A percentile compares a stretch with the other conserved stretches of the same genome.
Conservation (phyloP, 1,140 invertebrate species). For the Ceratina calcarata region DNA sequence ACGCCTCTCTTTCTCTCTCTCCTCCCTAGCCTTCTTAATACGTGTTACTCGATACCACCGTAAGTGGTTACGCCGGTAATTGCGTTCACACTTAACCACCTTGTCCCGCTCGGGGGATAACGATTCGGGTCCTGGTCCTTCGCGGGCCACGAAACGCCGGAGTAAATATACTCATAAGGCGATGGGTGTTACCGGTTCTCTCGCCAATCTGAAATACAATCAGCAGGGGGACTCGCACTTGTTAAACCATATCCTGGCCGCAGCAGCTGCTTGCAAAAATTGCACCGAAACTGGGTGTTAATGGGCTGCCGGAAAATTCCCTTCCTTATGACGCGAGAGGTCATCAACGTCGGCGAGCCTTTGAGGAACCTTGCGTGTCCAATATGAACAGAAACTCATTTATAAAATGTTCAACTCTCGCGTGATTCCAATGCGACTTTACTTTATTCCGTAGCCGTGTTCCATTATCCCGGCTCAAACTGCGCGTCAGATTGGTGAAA, state of each 20-base stretch:
- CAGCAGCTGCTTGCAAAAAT: neutral
- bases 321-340: neutral
- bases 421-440: neutral
- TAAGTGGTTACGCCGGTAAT: slow-evolving; percentile 76
- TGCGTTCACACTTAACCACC: slow-evolving; percentile 76
- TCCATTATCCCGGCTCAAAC: too few relatives aligned
- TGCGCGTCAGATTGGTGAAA: too few relatives aligned
- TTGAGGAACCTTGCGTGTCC: neutral
- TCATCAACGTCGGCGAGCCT: neutral
- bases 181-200: slow-evolving; percentile 14
- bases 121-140: slow-evolving; percentile 48
- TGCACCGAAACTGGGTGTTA: neutral
- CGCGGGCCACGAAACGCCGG: slow-evolving; percentile 27
- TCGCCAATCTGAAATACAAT: slow-evolving; percentile 29
- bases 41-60: slow-evolving; percentile 76
- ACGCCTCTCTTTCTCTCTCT: slow-evolving; percentile 21
- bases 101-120: slow-evolving; percentile 59
- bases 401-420: neutral
- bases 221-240: too few relatives aligned
- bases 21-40: slow-evolving; percentile 57
- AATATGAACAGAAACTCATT: neutral
- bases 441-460: neutral
- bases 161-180: slow-evolving; percentile 37
- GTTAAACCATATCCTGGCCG: neutral
- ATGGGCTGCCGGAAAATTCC: neutral